Base-by-base conservation (phyloP, 1,140 invertebrate species). In the Meloidogyne chitwoodi region DNA sequence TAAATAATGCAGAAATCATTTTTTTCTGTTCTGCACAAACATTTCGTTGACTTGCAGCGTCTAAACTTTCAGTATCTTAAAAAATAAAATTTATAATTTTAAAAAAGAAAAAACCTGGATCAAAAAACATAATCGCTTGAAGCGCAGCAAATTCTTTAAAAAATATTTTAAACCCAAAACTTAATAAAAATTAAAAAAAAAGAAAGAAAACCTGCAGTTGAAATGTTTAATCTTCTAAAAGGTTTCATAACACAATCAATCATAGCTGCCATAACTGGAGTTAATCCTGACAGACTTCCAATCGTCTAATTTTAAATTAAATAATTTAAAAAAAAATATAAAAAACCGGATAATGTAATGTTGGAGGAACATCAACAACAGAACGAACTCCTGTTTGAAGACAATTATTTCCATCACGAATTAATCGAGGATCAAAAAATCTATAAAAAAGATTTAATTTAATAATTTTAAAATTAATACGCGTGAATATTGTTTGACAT, bases 111-210 rank as follows among this genome's bases (percentile, higher is more conserved):
- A 26, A 64, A 85, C 84, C 82, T 44, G 84, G 85, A 82, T 85
- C 84, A 73, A 85, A 85, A 84, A 85, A 87, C 82, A 87, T 85
- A 44, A 85, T 85, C 0, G 84, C 84, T 70, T 85, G 84, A 34
- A 85, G 84, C 12, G 83, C 72, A 10, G 84, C 84, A 67, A 85
- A 87, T 74, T 84, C 83, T 73, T 2, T 0, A 72, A 72, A 72
- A 71, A 48, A 19, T 16, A 26, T 8, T 24, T 67, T 10, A n/a
- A n/a, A n/a, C n/a, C n/a, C n/a, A n/a, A n/a, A n/a, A n/a, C 8
- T 67, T 19, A 22, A 31, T 16, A 48, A 12, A 69, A 0, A 41
- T 69, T 44, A 29, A 68, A 76, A 5, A 77, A 78, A 2, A 71
- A 76, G 10, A 10, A 31, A 19, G 16, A 78, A 74, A 24, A 78